These are phyloP conservation scores for Anagrus nilaparvatae DNA, from an alignment of 1,140 invertebrate species.

Conservation along the genomic window DNA sequence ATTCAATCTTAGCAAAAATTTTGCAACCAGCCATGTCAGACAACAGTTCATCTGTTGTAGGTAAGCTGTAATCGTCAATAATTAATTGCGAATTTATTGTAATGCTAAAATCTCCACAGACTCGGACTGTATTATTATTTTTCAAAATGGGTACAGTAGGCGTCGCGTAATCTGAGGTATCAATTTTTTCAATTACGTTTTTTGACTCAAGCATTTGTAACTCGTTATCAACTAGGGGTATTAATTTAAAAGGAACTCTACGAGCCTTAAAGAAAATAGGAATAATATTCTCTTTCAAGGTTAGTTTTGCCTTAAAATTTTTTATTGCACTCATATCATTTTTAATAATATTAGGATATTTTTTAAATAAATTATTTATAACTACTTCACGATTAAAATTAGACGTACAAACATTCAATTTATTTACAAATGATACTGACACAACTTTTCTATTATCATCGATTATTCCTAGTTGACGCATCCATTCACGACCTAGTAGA, in stretches of 20 bases:
- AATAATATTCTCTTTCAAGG: slow-evolving; percentile 6
- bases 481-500: no score
- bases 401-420: no score
- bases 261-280: slow-evolving; percentile 22
- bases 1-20: no score
- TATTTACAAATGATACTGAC: no score
- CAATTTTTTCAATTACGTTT: slow-evolving; percentile 14
- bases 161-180: slow-evolving; percentile 28
- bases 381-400: no score
- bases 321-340: neutral
- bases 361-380: neutral
- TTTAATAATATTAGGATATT: neutral
- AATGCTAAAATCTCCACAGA: slow-evolving; percentile 39
- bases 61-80: no score
- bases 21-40: no score
- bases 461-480: no score
- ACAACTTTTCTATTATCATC: neutral
- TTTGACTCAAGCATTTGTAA: slow-evolving; percentile 27
- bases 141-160: slow-evolving; percentile 42
- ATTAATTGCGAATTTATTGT: slow-evolving; percentile 29
- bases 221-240: slow-evolving; percentile 31
- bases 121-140: slow-evolving; percentile 28
- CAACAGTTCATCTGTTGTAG: no score
- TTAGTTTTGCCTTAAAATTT: neutral
- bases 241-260: slow-evolving; percentile 31